Evolutionary conservation across 1,140 invertebrate species (phyloP).

Genomic region (Coenobita brevimanus): DNA sequence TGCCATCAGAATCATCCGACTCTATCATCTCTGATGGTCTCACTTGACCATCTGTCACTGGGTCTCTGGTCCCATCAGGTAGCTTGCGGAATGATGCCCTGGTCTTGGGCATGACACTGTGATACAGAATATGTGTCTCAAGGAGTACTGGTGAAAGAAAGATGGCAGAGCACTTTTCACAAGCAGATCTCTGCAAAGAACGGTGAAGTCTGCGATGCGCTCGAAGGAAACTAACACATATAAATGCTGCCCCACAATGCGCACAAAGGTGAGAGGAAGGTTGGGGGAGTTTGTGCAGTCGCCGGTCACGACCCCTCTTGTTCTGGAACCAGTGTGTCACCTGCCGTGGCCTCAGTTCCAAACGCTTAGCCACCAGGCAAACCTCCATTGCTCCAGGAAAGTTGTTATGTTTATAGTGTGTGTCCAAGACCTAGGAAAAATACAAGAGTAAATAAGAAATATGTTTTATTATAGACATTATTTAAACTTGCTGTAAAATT

Average conservation of each 20-base stretch:
- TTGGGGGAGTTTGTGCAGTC: conserved; percentile 17
- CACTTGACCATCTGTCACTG: conserved; percentile 38
- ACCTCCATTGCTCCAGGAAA: conserved; percentile 39
- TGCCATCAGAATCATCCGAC: conserved; percentile 31
- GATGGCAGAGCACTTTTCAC: conserved; percentile 23
- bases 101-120: conserved; percentile 5
- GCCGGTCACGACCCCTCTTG: conserved; percentile 36
- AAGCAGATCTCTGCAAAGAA: neutral
- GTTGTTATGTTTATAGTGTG: conserved; percentile 48
- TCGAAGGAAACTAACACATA: conserved; percentile 5
- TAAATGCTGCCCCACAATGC: conserved; percentile 36
- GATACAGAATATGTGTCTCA: conserved; percentile 39
- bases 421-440: conserved; percentile 32
- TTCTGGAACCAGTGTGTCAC: conserved; percentile 57
- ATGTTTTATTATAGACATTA: too few species aligned
- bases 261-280: conserved; percentile 20
- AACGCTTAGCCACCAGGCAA: conserved; percentile 36
- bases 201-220: conserved; percentile 23
- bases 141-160: conserved; percentile 20
- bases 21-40: neutral
- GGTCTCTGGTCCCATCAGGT: conserved; percentile 18
- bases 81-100: neutral
- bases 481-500: too few species aligned
- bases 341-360: conserved; percentile 36
- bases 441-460: neutral